Percentiles rank a stretch among this genome's conserved stretches.
phyloP scores from a whole-genome alignment of 2,797 vertebrate species.

The Acanthornis magna region DNA sequence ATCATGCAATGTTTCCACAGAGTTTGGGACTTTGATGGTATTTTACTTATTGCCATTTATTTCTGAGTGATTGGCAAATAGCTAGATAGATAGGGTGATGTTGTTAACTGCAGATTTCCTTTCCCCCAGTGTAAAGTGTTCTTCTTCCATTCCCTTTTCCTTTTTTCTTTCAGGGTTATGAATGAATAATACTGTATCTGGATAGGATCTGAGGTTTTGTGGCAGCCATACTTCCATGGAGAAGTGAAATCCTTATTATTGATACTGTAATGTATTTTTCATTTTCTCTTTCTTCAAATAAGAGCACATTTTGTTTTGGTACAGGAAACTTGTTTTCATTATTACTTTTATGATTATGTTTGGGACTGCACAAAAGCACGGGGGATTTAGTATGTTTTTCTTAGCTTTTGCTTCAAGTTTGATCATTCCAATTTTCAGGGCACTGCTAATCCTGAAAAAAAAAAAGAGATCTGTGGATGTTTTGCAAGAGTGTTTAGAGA shows the following conservation, averaged over 20 bases:
- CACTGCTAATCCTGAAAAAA: neutral
- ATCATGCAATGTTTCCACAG: neutral
- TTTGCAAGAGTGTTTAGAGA: neutral
- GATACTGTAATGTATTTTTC: neutral
- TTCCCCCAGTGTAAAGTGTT: neutral
- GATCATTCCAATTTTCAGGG: neutral
- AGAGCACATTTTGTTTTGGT: neutral
- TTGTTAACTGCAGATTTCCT: neutral
- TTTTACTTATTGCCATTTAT: neutral
- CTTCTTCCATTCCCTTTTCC: neutral
- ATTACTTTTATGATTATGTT: neutral
- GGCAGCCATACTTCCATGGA: neutral
- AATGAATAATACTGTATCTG: neutral
- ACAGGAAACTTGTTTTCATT: neutral
- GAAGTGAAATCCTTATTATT: neutral
- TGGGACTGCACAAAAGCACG: neutral
- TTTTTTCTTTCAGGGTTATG: neutral
- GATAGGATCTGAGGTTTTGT: neutral
- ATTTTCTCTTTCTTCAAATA: neutral
- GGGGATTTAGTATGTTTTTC: neutral
- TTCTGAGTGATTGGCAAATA: neutral
- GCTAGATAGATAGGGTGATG: neutral
- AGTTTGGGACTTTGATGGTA: neutral
- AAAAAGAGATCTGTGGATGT: neutral
- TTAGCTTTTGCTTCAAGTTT: neutral